A percentile compares a stretch with the other conserved stretches of the same genome.
Evolutionary conservation across 2,888 invertebrate genomes (phyloP).

Genomic region (Drosophila flavopinicola): DNA sequence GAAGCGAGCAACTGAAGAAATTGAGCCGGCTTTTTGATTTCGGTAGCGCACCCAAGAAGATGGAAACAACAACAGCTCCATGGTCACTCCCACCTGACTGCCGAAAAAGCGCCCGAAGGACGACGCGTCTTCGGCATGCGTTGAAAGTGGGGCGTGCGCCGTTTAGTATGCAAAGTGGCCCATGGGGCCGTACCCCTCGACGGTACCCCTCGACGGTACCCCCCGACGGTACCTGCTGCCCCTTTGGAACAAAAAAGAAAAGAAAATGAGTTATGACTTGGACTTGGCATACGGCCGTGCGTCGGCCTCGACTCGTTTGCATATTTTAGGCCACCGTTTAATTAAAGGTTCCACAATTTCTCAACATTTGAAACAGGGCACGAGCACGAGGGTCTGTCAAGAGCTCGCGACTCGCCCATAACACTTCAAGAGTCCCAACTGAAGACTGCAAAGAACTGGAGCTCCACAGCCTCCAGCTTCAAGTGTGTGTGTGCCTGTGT

Average conservation of each 20-base stretch:
- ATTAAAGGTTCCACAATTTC: slow-evolving; percentile 82
- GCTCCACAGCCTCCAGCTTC: slow-evolving; percentile 38
- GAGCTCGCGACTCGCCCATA: slow-evolving; percentile 70
- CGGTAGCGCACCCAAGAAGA: slow-evolving; percentile 71
- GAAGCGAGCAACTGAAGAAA: slow-evolving; percentile 23
- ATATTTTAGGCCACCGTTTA: slow-evolving; percentile 85
- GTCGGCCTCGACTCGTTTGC: slow-evolving; percentile 78
- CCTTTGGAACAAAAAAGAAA: slow-evolving; percentile 6
- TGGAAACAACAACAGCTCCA: slow-evolving; percentile 29
- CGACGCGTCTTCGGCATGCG: slow-evolving; percentile 62
- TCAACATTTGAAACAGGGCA: slow-evolving; percentile 77
- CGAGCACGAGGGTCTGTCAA: slow-evolving; percentile 79
- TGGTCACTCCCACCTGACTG: slow-evolving; percentile 64
- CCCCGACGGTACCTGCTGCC: slow-evolving; percentile 47
- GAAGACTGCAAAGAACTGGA: slow-evolving; percentile 36
- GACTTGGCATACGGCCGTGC: slow-evolving; percentile 64
- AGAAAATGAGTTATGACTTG: slow-evolving; percentile 83
- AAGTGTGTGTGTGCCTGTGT: slow-evolving; percentile 2
- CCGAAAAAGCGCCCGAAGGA: slow-evolving; percentile 65
- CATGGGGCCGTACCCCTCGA: slow-evolving; percentile 56
- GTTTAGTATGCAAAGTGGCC: slow-evolving; percentile 83
- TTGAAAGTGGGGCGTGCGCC: slow-evolving; percentile 83
- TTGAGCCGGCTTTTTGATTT: slow-evolving; percentile 38
- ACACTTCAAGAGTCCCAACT: slow-evolving; percentile 47
- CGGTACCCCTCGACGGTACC: slow-evolving; percentile 37